These are phyloP conservation scores for Microtus oregoni DNA, from an alignment of 2,113 vertebrate genomes.

Conservation along the genomic window DNA sequence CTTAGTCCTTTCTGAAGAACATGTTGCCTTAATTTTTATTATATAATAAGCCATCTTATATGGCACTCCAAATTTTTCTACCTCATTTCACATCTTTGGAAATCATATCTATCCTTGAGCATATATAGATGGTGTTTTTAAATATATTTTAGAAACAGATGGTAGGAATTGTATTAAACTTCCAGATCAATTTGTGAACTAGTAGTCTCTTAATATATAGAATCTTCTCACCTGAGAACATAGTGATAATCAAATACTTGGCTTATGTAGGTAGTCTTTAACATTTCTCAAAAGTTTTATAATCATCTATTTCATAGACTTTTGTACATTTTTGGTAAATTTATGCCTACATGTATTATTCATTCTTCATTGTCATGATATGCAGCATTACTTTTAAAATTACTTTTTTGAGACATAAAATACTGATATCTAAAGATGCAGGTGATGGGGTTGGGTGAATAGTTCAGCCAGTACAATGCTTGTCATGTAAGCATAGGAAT, in stretches of 20 bases:
- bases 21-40: background rate
- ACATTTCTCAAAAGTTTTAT: constrained; percentile 33
- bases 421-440: constrained; percentile 12
- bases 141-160: constrained; percentile 42
- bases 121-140: background rate
- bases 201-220: background rate
- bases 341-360: constrained; percentile 11
- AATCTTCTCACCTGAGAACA: background rate
- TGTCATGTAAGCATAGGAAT: background rate
- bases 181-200: constrained; percentile 4
- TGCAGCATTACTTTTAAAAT: background rate
- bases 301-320: background rate
- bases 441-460: background rate
- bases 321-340: constrained; percentile 16
- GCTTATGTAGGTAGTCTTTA: constrained; percentile 7
- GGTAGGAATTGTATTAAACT: background rate
- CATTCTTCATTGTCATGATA: constrained; percentile 22
- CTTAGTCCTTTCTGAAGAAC: background rate
- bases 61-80: background rate
- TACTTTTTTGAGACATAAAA: constrained; percentile 10
- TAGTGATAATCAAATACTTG: constrained; percentile 18
- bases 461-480: background rate
- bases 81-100: constrained; percentile 11
- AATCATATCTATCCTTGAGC: background rate
- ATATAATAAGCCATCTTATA: constrained; percentile 22